Base-by-base conservation (phyloP, 2,888 invertebrate genomes). In the Drosophila infuscata region DNA sequence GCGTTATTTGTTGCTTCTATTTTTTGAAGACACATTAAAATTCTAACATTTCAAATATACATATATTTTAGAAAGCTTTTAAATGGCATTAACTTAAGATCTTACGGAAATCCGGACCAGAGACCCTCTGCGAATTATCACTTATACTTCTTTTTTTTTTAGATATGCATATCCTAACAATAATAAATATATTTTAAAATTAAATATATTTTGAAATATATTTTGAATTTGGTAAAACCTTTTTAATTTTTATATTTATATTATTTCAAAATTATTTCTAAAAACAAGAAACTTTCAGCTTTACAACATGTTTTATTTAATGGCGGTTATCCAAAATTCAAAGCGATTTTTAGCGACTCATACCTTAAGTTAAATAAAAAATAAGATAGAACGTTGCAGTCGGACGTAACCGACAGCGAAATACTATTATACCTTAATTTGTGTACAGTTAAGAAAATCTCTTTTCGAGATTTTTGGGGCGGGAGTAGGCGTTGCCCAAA, bases 141-240 rank as follows among this genome's bases (percentile, higher is more conserved):
- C 2, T 11, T 0, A 0, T 2, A n/a, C 0, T 41, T 20, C 7
- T 7, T 1, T 3, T 5, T 0, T 5, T 0, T 46, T 15, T 20
- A 4, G 3, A 20, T 20, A 15, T 20, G 12, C 20, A 20, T 46
- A 7, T 20, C 7, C 7, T 12, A 46, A 7, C 12, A 12, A 3
- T 20, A 15, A 12, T 15, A 20, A 46, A 46, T 20, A 20, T 46
- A 46, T 46, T 46, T 43, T 11, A 5, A 2, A 43, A 11, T 11
- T 7, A 15, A 20, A 12, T 25, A 46, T 46, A 15, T 20, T 46
- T 46, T 8, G n/a, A 2, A 38, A n/a, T n/a, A n/a, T n/a, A n/a
- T n/a, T n/a, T n/a, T n/a, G 2, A 38, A 5, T 35, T 35, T 0
- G 12, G 7, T 5, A 11, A 5, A 41, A 7, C 7, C 7, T 20